These are phyloP conservation scores for Thumatha senex DNA, from an alignment of 2,888 invertebrate species.

Conservation along the genomic window DNA sequence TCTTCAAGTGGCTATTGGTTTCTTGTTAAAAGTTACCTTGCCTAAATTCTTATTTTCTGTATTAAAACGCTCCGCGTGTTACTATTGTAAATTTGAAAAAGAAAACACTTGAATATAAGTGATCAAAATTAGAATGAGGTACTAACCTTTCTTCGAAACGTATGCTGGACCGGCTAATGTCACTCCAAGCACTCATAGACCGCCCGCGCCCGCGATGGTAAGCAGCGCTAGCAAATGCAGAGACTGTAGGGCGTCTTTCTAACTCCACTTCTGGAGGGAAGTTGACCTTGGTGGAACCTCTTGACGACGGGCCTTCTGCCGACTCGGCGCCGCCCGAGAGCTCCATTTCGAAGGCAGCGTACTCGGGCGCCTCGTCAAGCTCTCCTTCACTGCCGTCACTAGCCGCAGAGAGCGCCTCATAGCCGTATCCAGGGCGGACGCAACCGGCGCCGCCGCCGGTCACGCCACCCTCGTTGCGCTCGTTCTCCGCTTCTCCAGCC, in stretches of 20 bases:
- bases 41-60: too few relatives aligned
- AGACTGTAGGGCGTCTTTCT: conserved; percentile 73
- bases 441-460: conserved; percentile 59
- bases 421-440: conserved; percentile 78
- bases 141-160: conserved; percentile 89
- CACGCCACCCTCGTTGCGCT: conserved; percentile 54
- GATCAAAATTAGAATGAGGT: neutral
- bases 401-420: conserved; percentile 77
- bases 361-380: conserved; percentile 69
- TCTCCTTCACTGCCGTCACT: conserved; percentile 78
- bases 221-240: conserved; percentile 69
- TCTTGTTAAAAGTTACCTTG: too few relatives aligned
- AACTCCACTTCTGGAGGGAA: conserved; percentile 84
- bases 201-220: conserved; percentile 84
- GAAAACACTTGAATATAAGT: too few relatives aligned
- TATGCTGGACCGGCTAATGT: conserved; percentile 92
- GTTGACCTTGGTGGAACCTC: conserved; percentile 85
- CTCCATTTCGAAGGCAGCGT: conserved; percentile 76
- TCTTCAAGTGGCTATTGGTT: too few relatives aligned
- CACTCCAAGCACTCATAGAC: conserved; percentile 95
- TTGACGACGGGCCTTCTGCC: conserved; percentile 68
- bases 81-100: too few relatives aligned
- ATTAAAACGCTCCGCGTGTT: too few relatives aligned
- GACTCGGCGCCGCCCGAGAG: conserved; percentile 72
- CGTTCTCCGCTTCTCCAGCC: conserved; percentile 64